These are phyloP conservation scores for Eptesicus fuscus DNA, from an alignment of 2,113 vertebrate species.

Conservation along the genomic window DNA sequence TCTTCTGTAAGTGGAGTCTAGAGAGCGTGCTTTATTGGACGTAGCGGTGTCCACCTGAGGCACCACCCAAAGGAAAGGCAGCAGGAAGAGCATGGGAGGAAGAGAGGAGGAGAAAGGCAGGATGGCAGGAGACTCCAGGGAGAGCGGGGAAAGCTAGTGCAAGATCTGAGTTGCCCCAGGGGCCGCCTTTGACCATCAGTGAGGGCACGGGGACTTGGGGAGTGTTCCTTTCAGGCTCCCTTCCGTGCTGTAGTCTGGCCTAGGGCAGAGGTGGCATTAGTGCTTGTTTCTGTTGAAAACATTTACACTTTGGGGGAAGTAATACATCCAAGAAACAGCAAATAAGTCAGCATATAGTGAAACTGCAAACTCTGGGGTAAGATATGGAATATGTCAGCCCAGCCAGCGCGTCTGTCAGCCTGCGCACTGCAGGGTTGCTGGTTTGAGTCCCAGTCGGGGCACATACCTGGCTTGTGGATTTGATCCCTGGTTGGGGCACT, in stretches of 20 bases:
- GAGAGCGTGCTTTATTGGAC: neutral
- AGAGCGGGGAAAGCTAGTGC: neutral
- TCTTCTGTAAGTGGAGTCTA: neutral
- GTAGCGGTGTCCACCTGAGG: neutral
- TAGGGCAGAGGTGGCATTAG: neutral
- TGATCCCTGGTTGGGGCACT: too few relatives aligned
- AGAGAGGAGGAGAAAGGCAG: neutral
- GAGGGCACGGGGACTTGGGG: neutral
- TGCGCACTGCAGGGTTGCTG: too few relatives aligned
- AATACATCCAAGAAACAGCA: neutral
- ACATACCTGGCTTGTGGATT: too few relatives aligned
- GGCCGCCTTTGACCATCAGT: neutral
- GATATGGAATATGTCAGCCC: neutral
- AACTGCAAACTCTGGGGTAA: neutral
- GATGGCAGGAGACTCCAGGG: neutral
- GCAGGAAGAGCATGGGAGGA: neutral
- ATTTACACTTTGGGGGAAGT: neutral
- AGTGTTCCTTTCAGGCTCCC: neutral
- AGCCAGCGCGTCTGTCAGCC: too few relatives aligned
- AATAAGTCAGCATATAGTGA: neutral
- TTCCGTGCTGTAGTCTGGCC: neutral
- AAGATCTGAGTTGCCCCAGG: neutral
- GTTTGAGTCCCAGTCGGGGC: too few relatives aligned
- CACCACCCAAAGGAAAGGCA: neutral
- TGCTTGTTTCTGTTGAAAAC: neutral